Conservation (phyloP, 2,888 invertebrate genomes). For the Meliscaeva auricollis region DNA sequence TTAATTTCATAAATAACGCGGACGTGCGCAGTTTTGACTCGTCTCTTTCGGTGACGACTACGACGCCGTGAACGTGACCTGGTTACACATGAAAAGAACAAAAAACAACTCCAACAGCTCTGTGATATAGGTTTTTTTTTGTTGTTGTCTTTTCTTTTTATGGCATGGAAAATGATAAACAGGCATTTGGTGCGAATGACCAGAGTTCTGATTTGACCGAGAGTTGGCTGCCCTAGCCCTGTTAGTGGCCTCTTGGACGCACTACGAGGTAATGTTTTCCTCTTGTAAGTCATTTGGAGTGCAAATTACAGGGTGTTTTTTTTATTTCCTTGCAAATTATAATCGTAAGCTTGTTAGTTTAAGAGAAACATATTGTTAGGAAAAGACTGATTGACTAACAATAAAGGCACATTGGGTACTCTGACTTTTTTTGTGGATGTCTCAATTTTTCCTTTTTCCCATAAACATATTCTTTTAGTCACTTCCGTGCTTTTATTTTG, state of each 20-base stretch:
- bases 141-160: not conserved
- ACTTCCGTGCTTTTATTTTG: too few species aligned
- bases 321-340: too few species aligned
- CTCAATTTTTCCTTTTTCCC: too few species aligned
- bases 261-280: not conserved
- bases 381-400: too few species aligned
- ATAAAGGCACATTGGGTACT: too few species aligned
- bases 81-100: conserved; percentile 70
- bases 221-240: conserved; percentile 52
- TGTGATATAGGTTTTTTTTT: not conserved
- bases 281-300: not conserved
- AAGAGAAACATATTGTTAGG: too few species aligned
- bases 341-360: too few species aligned
- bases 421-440: too few species aligned
- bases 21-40: conserved; percentile 66
- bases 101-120: conserved; percentile 40
- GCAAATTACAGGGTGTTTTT: conserved; percentile 9
- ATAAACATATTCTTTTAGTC: too few species aligned
- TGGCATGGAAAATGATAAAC: conserved; percentile 49
- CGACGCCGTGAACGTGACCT: conserved; percentile 71
- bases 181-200: conserved; percentile 69
- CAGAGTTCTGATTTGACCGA: conserved; percentile 54
- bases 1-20: conserved; percentile 76
- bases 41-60: conserved; percentile 66
- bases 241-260: conserved; percentile 20